Percentiles rank a stretch among this genome's conserved stretches.
These are phyloP conservation scores for Heloderma charlesbogerti DNA, from an alignment of 2,113 vertebrate genomes.

Conservation along the genomic window DNA sequence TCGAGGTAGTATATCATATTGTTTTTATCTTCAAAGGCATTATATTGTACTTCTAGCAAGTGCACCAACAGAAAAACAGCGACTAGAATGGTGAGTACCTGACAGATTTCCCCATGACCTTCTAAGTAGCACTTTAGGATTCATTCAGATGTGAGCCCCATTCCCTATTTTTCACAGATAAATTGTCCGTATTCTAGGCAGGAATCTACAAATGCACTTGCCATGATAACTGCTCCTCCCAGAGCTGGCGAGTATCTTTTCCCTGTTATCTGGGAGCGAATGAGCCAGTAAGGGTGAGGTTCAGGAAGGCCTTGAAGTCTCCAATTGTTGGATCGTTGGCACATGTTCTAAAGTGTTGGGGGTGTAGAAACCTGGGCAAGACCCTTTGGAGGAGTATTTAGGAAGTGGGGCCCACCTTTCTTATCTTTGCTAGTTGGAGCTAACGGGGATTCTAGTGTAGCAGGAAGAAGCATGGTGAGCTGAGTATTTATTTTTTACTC, in stretches of 20 bases:
- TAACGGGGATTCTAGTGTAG: background rate
- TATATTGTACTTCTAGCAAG: constrained; percentile 92
- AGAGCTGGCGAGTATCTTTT: background rate
- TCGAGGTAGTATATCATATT: constrained; percentile 79
- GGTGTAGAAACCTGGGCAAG: background rate
- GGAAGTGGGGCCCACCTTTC: background rate
- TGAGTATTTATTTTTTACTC: background rate
- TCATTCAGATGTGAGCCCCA: background rate
- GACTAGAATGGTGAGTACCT: constrained; percentile 89
- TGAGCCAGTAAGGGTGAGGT: background rate
- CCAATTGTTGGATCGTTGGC: background rate
- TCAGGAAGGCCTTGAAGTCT: background rate
- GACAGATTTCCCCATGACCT: background rate
- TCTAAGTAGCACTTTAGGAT: background rate
- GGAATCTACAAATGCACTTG: background rate
- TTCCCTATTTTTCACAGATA: background rate
- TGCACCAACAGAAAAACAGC: constrained; percentile 88
- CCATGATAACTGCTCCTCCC: background rate
- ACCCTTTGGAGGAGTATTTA: background rate
- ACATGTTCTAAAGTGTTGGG: background rate
- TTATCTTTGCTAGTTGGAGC: background rate
- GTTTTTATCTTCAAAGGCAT: constrained; percentile 92
- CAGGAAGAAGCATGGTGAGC: background rate
- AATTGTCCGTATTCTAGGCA: constrained; percentile 12
- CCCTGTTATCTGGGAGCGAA: background rate